phyloP scores from a whole-genome alignment of 2,888 invertebrate genomes.

The Serripes groenlandicus region DNA sequence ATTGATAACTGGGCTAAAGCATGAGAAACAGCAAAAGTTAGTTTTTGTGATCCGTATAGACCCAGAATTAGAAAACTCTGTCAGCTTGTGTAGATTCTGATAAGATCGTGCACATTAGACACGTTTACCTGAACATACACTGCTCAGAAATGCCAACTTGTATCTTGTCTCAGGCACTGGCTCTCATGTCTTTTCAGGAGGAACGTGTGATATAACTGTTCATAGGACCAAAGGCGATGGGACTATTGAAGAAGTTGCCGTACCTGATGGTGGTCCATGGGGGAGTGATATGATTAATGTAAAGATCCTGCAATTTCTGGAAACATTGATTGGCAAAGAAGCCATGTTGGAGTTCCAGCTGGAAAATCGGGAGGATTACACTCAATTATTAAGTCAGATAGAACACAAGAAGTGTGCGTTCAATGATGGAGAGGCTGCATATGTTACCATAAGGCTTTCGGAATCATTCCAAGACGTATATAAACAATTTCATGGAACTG shows the following conservation, averaged over 20 bases:
- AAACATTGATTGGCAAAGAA: constrained; percentile 27
- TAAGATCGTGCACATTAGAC: no score
- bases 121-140: no score
- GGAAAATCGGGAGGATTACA: constrained; percentile 29
- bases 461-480: constrained; percentile 21
- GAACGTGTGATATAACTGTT: constrained; percentile 48
- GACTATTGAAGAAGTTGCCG: constrained; percentile 37
- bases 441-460: constrained; percentile 24
- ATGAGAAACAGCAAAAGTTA: not conserved
- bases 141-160: no score
- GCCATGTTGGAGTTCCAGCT: constrained; percentile 28
- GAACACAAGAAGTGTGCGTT: constrained; percentile 46
- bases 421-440: not conserved
- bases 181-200: no score
- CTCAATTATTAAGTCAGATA: constrained; percentile 23
- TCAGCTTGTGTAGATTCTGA: no score
- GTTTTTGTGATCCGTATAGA: not conserved
- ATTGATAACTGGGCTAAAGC: not conserved
- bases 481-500: constrained; percentile 9
- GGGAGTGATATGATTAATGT: constrained; percentile 42
- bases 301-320: constrained; percentile 28
- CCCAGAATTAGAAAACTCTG: no score
- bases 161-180: no score
- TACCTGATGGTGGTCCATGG: constrained; percentile 46
- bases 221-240: constrained; percentile 17